phyloP scores from a whole-genome alignment of 1,140 invertebrate species.

The Sycophila sp. region DNA sequence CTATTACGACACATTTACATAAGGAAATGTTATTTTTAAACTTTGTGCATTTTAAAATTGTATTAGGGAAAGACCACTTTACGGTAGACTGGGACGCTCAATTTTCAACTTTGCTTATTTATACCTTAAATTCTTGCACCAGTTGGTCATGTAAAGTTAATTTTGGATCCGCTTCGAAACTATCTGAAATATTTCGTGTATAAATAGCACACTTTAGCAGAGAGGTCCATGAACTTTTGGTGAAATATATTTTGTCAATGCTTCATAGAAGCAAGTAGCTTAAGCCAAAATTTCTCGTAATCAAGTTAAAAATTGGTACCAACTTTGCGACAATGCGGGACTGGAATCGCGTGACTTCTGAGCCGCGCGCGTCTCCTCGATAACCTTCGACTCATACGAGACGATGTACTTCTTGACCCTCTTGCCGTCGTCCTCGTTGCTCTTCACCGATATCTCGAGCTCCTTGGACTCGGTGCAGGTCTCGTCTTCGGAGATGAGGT shows the following conservation, averaged over 20 bases:
- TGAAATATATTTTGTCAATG: no score
- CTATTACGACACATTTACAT: no score
- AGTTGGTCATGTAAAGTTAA: constrained; percentile 62
- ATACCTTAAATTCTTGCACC: constrained; percentile 65
- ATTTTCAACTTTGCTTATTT: not conserved
- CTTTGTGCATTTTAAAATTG: no score
- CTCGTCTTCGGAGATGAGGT: constrained; percentile 13
- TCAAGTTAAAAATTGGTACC: not conserved
- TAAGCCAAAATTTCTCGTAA: not conserved
- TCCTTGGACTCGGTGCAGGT: constrained; percentile 53
- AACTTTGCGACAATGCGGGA: constrained; percentile 56
- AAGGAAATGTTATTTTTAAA: no score
- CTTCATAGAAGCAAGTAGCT: no score
- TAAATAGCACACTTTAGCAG: no score
- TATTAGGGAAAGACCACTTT: no score
- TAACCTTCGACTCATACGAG: constrained; percentile 60
- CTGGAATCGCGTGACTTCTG: constrained; percentile 51
- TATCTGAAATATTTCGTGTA: constrained; percentile 2
- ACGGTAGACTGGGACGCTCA: not conserved
- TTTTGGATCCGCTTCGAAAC: constrained; percentile 63
- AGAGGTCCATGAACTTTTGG: no score
- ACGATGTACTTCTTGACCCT: constrained; percentile 63
- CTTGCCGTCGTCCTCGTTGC: constrained; percentile 51
- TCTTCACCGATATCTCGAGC: constrained; percentile 59
- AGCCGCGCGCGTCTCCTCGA: constrained; percentile 39